A percentile compares a stretch with the other conserved stretches of the same genome.
Evolutionary conservation across 2,797 vertebrate species (phyloP).

Genomic region (Luscinia luscinia): DNA sequence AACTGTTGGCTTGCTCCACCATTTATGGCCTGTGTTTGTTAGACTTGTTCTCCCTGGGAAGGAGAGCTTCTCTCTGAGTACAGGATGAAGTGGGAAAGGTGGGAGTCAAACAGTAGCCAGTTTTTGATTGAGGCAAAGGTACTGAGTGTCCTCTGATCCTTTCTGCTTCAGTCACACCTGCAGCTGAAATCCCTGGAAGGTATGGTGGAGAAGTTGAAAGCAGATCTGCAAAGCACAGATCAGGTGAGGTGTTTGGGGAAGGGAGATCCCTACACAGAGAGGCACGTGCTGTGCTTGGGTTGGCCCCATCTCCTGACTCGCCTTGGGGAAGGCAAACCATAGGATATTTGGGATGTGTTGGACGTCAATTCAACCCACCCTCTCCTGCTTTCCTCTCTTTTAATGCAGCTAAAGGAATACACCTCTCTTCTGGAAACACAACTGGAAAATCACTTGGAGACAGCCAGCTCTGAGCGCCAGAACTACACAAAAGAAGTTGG

Average conservation of each 20-base stretch:
- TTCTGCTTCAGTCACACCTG: slow-evolving; percentile 80
- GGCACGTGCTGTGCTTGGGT: fast-evolving
- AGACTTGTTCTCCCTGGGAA: neutral
- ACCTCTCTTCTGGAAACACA: slow-evolving; percentile 87
- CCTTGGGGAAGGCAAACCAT: neutral
- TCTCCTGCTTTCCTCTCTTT: neutral
- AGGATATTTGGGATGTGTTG: neutral
- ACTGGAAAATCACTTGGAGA: slow-evolving; percentile 89
- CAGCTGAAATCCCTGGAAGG: slow-evolving; percentile 84
- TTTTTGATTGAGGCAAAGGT: neutral
- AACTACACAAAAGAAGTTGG: slow-evolving; percentile 84
- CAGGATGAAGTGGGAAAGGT: neutral
- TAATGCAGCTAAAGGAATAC: slow-evolving; percentile 82
- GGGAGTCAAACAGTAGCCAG: neutral
- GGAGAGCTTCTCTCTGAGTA: neutral
- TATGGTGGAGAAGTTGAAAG: slow-evolving; percentile 72
- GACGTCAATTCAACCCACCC: neutral
- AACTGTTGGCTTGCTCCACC: neutral
- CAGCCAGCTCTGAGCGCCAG: slow-evolving; percentile 80
- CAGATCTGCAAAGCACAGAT: slow-evolving; percentile 84
- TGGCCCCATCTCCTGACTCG: neutral
- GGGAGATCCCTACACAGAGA: neutral
- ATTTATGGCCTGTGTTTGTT: neutral
- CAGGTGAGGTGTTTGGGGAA: slow-evolving; percentile 75
- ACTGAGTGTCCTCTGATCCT: neutral